These are phyloP conservation scores for Oscheius sp. DNA, from an alignment of 2,888 invertebrate genomes.

Conservation along the genomic window DNA sequence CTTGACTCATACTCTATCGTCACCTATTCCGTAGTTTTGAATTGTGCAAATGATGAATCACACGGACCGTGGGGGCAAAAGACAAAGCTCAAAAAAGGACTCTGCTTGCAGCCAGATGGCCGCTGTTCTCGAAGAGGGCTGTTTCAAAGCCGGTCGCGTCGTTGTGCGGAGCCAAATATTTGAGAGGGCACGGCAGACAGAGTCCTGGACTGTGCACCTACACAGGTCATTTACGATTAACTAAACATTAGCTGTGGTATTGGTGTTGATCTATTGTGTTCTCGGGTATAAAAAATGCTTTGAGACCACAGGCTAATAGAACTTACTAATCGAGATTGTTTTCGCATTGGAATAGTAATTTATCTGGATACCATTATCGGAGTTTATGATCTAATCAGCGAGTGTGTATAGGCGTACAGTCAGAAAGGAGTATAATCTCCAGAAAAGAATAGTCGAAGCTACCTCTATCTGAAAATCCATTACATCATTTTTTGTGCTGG, in stretches of 20 bases:
- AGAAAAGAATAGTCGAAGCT: no score
- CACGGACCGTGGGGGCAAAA: neutral
- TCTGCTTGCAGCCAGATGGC: neutral
- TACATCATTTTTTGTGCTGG: no score
- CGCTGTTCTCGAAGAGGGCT: conserved; percentile 29
- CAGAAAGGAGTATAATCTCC: no score
- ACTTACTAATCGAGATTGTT: no score
- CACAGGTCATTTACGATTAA: conserved; percentile 31
- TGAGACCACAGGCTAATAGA: no score
- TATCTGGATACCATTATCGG: no score
- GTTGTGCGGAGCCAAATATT: conserved; percentile 35
- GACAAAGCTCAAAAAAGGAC: conserved; percentile 13
- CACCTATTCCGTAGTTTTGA: conserved; percentile 10
- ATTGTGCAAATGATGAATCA: conserved; percentile 15
- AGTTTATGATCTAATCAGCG: no score
- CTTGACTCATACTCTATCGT: conserved; percentile 21
- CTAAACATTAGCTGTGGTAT: neutral
- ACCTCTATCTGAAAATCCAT: no score
- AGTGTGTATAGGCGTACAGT: no score
- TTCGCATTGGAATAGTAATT: no score
- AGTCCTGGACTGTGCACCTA: conserved; percentile 26
- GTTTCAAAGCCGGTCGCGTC: conserved; percentile 26
- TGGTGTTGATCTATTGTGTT: no score
- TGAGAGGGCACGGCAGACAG: conserved; percentile 18
- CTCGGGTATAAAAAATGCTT: no score